Base-by-base conservation (phyloP, 2,113 vertebrate species). In the Electrona antarctica region DNA sequence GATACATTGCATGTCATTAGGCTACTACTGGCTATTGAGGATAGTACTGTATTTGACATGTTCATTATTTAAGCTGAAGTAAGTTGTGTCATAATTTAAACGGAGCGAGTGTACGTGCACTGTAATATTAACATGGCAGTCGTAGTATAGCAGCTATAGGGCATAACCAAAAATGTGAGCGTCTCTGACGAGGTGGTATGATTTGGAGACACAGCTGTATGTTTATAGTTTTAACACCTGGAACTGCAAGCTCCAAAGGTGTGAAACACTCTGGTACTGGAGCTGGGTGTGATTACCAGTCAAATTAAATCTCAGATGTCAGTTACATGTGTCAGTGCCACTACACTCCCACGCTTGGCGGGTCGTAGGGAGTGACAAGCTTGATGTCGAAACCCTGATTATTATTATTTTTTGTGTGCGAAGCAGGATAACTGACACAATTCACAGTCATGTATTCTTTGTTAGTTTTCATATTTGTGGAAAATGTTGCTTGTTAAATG, bases 231-330 rank as follows among this genome's bases (percentile, higher is more conserved):
- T 83, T 90, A 79, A 91, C 91, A 92, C 91, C 89, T 90, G 82
- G 90, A 92, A 79, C 83, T 86, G 88, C 83, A 21, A 82, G 84
- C 84, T 81, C 77, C 52, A 82, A 21, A 90, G 13, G 91, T 91
- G 91, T 90, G 90, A 93, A 91, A 82, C 83, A 84, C 84, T 92
- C 83, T 85, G 88, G 89, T 90, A 89, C 87, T 86, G 77, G 83
- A 83, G 86, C 88, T 87, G 88, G 87, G 91, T 92, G 92, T 92
- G 90, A 93, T 92, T 89, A 91, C 78, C 82, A 91, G 89, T 90
- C 91, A 91, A 90, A 93, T 91, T 87, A 92, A 93, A 93, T 88
- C 87, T 87, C 89, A 90, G 81, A 89, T 88, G 88, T 91, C 90
- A 92, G 88, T 90, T 89, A 87, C 87, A 87, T 71, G 81, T 88